Evolutionary conservation across 1,140 invertebrate genomes (phyloP).

Genomic region (Psilanteris sp.): DNA sequence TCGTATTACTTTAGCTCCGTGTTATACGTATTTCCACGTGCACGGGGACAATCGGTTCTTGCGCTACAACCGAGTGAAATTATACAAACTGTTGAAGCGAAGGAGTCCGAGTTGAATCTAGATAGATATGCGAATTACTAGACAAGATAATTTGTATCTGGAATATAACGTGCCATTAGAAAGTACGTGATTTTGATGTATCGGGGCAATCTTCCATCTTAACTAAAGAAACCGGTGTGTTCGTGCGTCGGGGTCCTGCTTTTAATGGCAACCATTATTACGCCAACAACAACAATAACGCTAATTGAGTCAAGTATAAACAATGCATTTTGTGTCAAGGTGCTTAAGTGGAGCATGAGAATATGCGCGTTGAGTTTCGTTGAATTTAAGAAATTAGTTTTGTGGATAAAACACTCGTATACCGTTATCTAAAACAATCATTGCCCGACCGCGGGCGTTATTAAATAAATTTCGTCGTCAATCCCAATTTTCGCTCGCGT

Average conservation of each 20-base stretch:
- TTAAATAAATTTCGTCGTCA: slow-evolving; percentile 15
- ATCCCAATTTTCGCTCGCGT: background rate
- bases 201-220: slow-evolving; percentile 39
- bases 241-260: slow-evolving; percentile 5
- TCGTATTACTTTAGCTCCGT: slow-evolving; percentile 52
- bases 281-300: slow-evolving; percentile 28
- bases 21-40: slow-evolving; percentile 54
- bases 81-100: slow-evolving; percentile 52
- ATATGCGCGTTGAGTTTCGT: slow-evolving; percentile 10
- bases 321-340: slow-evolving; percentile 27
- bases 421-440: slow-evolving; percentile 35
- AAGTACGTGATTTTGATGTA: slow-evolving; percentile 58
- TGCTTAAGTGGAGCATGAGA: slow-evolving; percentile 29
- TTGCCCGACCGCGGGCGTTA: slow-evolving; percentile 10
- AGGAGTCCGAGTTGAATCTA: slow-evolving; percentile 19
- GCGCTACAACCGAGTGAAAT: slow-evolving; percentile 45
- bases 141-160: slow-evolving; percentile 37
- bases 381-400: slow-evolving; percentile 26
- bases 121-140: slow-evolving; percentile 45
- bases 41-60: slow-evolving; percentile 49
- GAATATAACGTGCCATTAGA: slow-evolving; percentile 34
- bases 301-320: slow-evolving; percentile 36
- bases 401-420: background rate
- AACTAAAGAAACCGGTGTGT: slow-evolving; percentile 2
- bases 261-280: slow-evolving; percentile 28